phyloP scores from a whole-genome alignment of 2,888 invertebrate genomes.

The Eretmocerus hayati region DNA sequence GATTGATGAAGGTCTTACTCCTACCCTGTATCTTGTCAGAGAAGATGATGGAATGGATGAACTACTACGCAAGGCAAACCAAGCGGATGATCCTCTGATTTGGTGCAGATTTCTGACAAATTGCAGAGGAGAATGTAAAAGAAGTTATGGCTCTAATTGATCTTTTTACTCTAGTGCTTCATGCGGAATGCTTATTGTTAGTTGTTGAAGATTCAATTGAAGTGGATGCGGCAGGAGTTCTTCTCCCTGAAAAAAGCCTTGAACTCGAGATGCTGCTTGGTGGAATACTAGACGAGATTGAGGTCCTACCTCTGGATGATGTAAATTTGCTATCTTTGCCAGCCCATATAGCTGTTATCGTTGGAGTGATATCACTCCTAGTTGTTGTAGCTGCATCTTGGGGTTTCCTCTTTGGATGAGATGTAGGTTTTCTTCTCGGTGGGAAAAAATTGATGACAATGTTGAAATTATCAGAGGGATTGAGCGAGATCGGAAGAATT shows the following conservation, averaged over 20 bases:
- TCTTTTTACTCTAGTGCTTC: slow-evolving; percentile 50
- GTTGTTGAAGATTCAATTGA: slow-evolving; percentile 49
- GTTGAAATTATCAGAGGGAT: too few species aligned
- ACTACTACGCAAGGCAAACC: slow-evolving; percentile 45
- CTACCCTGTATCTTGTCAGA: slow-evolving; percentile 53
- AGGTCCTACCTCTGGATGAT: slow-evolving; percentile 41
- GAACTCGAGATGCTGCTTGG: slow-evolving; percentile 37
- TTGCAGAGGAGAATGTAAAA: slow-evolving; percentile 38
- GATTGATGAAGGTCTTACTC: slow-evolving; percentile 44
- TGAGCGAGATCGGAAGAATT: too few species aligned
- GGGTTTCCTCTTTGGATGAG: slow-evolving; percentile 70
- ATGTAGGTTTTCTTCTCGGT: slow-evolving; percentile 73
- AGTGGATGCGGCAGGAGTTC: slow-evolving; percentile 48
- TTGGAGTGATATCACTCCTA: slow-evolving; percentile 75
- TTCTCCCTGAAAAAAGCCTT: slow-evolving; percentile 53
- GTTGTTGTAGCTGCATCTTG: slow-evolving; percentile 78
- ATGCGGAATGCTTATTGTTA: slow-evolving; percentile 38
- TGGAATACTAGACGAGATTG: slow-evolving; percentile 39
- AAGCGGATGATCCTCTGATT: slow-evolving; percentile 50
- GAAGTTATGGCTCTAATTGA: slow-evolving; percentile 48
- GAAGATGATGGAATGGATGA: slow-evolving; percentile 39
- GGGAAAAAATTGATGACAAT: slow-evolving; percentile 78
- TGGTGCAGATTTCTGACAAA: slow-evolving; percentile 49
- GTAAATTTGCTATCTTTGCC: slow-evolving; percentile 53
- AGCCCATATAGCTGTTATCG: slow-evolving; percentile 82